These are phyloP conservation scores for Chionodraco myersi DNA, from an alignment of 2,113 vertebrate species.

Conservation along the genomic window DNA sequence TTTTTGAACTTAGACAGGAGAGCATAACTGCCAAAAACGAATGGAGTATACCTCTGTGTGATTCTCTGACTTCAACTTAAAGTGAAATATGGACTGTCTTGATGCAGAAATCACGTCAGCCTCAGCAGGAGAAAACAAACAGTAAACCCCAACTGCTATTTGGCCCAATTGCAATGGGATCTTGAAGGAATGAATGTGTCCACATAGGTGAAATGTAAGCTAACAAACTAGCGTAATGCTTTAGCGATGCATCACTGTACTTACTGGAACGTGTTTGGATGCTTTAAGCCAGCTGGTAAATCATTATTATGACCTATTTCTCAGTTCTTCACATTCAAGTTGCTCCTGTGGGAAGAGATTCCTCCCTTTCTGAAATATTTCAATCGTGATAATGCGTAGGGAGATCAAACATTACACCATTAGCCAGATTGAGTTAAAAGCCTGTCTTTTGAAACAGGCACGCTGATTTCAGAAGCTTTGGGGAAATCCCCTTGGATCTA, in stretches of 20 bases:
- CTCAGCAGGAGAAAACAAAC: slow-evolving; percentile 59
- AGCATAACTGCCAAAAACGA: slow-evolving; percentile 20
- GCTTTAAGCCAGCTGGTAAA: slow-evolving; percentile 59
- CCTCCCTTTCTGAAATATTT: slow-evolving; percentile 23
- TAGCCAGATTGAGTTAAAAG: neutral
- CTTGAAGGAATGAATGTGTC: slow-evolving; percentile 34
- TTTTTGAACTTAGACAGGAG: slow-evolving; percentile 7
- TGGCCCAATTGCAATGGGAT: slow-evolving; percentile 37
- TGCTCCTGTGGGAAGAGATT: slow-evolving; percentile 19
- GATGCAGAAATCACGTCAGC: slow-evolving; percentile 27
- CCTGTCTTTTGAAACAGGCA: too few relatives aligned
- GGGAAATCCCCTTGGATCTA: neutral
- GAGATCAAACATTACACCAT: slow-evolving; percentile 11
- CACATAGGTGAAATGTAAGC: slow-evolving; percentile 67
- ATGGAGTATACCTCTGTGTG: slow-evolving; percentile 1
- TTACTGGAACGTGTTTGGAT: slow-evolving; percentile 43
- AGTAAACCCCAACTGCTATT: neutral
- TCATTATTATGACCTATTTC: slow-evolving; percentile 62
- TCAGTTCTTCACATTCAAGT: slow-evolving; percentile 33
- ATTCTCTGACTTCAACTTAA: slow-evolving; percentile 20
- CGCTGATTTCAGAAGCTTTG: neutral
- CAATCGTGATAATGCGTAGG: neutral
- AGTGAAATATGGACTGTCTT: slow-evolving; percentile 38
- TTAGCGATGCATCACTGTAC: slow-evolving; percentile 14
- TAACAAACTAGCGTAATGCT: slow-evolving; percentile 36